Conservation (phyloP, 2,113 vertebrate species). For the Saimiri boliviensis region DNA sequence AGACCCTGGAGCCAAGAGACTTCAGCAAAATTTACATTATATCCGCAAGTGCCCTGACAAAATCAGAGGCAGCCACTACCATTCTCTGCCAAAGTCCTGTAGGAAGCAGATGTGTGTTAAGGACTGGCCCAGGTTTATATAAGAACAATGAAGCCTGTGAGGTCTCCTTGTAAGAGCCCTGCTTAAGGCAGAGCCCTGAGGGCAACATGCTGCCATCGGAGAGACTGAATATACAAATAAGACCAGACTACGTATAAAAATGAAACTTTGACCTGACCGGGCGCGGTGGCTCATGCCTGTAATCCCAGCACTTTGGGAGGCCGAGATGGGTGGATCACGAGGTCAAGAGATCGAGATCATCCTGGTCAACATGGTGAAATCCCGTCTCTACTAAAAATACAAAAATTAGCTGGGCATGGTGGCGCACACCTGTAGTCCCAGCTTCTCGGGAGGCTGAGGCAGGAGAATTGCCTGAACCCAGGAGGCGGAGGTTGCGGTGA, state of each 20-base stretch:
- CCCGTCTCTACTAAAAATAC: too few species aligned
- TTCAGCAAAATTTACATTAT: background rate
- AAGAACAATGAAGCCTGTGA: background rate
- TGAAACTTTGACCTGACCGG: background rate
- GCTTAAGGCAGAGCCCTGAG: background rate
- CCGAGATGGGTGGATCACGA: too few species aligned
- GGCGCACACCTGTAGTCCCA: too few species aligned
- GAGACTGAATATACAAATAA: background rate
- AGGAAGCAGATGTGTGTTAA: background rate
- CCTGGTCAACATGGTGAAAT: too few species aligned
- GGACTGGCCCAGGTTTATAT: background rate
- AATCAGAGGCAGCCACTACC: background rate
- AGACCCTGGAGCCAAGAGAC: background rate
- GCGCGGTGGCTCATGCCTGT: too few species aligned
- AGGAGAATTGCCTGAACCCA: too few species aligned
- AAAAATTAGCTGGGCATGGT: too few species aligned
- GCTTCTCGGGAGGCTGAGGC: too few species aligned
- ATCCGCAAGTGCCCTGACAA: background rate
- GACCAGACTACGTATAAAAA: background rate
- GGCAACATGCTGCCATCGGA: fast-evolving
- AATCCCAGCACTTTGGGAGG: too few species aligned
- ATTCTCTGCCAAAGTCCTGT: background rate
- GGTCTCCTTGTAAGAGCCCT: background rate
- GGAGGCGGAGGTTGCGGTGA: too few species aligned
- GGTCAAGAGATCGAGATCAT: too few species aligned